Percentiles rank a stretch among this genome's conserved stretches.
Conservation (phyloP, 2,113 vertebrate species). For the Tachysurus fulvidraco region DNA sequence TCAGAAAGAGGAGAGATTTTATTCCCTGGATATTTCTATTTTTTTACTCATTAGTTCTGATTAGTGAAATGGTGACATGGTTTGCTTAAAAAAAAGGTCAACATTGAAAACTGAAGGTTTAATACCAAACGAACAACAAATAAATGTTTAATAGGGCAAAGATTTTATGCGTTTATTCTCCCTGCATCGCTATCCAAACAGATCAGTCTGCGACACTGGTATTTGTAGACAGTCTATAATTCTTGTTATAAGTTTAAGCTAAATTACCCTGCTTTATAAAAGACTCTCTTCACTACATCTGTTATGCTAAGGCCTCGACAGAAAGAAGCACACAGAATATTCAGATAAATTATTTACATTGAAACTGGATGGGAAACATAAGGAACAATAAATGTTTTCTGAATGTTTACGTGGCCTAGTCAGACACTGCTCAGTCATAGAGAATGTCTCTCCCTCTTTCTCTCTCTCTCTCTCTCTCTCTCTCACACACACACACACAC, state of each 20-base stretch:
- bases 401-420: slow-evolving; percentile 5
- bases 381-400: background rate
- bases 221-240: background rate
- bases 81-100: background rate
- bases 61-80: background rate
- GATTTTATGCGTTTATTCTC: background rate
- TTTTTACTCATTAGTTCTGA: background rate
- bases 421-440: slow-evolving; percentile 7
- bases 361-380: background rate
- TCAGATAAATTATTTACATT: background rate
- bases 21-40: background rate
- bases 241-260: background rate
- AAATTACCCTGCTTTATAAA: background rate
- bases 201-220: background rate
- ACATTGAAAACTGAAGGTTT: background rate
- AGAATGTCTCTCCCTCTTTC: background rate
- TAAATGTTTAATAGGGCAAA: background rate
- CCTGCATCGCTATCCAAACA: background rate
- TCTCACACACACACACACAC: background rate
- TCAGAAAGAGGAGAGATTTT: background rate
- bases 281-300: background rate
- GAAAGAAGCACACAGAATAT: background rate
- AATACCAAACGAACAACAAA: background rate
- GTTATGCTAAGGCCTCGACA: background rate
- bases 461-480: slow-evolving; percentile 9